A percentile compares a stretch with the other conserved stretches of the same genome.
phyloP scores from a whole-genome alignment of 2,888 invertebrate genomes.

The Chrysomela aeneicollis region DNA sequence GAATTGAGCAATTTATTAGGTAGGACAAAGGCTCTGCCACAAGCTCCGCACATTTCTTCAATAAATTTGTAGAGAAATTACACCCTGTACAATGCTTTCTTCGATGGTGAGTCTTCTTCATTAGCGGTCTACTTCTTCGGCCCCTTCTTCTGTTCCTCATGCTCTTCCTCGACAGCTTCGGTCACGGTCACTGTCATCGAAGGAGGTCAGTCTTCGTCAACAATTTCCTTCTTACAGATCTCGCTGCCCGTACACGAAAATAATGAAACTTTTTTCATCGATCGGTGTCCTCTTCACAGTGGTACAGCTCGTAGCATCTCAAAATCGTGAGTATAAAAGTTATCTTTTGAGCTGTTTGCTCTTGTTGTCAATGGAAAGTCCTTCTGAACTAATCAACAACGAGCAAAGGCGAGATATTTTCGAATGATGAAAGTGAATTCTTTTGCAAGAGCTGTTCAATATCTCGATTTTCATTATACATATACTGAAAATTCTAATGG shows the following conservation, averaged over 20 bases:
- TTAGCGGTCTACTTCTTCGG: slow-evolving; percentile 27
- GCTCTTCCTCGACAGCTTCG: slow-evolving; percentile 28
- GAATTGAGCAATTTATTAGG: too few species aligned
- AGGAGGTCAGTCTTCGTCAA: slow-evolving; percentile 34
- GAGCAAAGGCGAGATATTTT: too few species aligned
- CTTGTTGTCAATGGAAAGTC: too few species aligned
- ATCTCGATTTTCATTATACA: too few species aligned
- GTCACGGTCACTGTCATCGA: slow-evolving; percentile 34
- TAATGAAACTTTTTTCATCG: slow-evolving; percentile 24
- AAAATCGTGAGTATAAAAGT: slow-evolving; percentile 30
- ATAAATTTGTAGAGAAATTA: too few species aligned
- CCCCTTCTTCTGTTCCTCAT: slow-evolving; percentile 29
- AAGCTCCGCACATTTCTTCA: too few species aligned
- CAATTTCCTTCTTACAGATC: slow-evolving; percentile 19
- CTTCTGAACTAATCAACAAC: too few species aligned
- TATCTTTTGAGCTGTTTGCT: not conserved
- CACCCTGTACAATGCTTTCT: not conserved
- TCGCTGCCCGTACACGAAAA: slow-evolving; percentile 4
- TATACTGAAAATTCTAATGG: too few species aligned
- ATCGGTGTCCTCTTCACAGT: slow-evolving; percentile 17
- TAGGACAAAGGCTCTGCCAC: too few species aligned
- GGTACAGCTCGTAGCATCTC: slow-evolving; percentile 18
- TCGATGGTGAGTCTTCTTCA: slow-evolving; percentile 12
- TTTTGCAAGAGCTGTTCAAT: too few species aligned
- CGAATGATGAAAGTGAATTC: too few species aligned